Conservation (phyloP, 2,113 vertebrate species). For the Miniopterus natalensis region DNA sequence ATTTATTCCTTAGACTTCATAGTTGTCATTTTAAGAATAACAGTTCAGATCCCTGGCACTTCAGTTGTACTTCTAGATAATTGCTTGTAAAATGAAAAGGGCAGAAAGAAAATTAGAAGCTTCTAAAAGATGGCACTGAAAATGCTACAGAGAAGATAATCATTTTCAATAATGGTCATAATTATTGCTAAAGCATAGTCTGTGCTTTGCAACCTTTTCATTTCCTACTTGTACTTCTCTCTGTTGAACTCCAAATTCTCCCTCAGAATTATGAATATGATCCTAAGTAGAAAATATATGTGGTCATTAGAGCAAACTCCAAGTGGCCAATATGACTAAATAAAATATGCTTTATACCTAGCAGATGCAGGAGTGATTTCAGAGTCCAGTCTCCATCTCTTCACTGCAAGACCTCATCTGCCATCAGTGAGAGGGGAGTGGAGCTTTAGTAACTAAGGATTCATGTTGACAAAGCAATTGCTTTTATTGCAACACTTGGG, state of each 20-base stretch:
- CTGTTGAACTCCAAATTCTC: constrained; percentile 55
- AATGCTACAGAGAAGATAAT: constrained; percentile 64
- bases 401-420: background rate
- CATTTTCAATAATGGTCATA: constrained; percentile 69
- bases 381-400: background rate
- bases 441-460: background rate
- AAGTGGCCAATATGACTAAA: background rate
- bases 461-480: background rate
- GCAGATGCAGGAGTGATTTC: constrained; percentile 7
- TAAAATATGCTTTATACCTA: constrained; percentile 1
- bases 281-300: background rate
- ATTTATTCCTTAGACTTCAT: constrained; percentile 70
- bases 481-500: background rate
- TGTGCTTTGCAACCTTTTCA: constrained; percentile 39
- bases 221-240: constrained; percentile 53
- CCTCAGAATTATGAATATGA: background rate
- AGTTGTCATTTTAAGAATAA: constrained; percentile 76
- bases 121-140: constrained; percentile 72
- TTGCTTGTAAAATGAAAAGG: constrained; percentile 74
- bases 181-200: constrained; percentile 63
- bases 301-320: background rate
- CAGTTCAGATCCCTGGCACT: constrained; percentile 27
- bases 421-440: background rate
- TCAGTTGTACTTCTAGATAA: constrained; percentile 75
- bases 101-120: constrained; percentile 68